Evolutionary conservation across 2,888 invertebrate species (phyloP).

Genomic region (Lithophane socia): DNA sequence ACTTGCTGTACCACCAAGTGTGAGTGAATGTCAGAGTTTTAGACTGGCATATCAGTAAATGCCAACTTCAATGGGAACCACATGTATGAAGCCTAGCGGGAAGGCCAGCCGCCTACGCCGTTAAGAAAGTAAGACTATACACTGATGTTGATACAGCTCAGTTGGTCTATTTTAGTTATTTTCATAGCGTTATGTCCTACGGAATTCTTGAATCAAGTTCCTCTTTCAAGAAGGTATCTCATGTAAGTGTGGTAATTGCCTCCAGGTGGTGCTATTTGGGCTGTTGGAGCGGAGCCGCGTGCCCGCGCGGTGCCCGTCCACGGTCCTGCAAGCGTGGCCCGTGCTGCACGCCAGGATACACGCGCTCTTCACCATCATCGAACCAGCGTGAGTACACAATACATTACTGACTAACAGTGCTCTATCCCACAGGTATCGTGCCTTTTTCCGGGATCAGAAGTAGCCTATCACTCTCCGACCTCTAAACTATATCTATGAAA

Average conservation of each 20-base stretch:
- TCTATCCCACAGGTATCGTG: neutral
- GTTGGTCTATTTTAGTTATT: too few relatives aligned
- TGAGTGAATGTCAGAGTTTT: neutral
- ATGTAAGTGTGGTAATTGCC: neutral
- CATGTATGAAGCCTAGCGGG: too few relatives aligned
- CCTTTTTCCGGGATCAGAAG: neutral
- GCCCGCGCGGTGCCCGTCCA: conserved; percentile 95
- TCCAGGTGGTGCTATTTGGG: conserved; percentile 94
- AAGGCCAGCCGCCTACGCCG: too few relatives aligned
- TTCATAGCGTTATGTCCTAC: too few relatives aligned
- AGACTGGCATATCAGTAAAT: neutral
- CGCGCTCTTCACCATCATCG: conserved; percentile 97
- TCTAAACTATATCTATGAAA: neutral
- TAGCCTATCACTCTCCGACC: too few relatives aligned
- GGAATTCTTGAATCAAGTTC: too few relatives aligned
- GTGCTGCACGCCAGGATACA: conserved; percentile 97
- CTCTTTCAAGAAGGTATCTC: too few relatives aligned
- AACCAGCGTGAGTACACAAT: conserved; percentile 95
- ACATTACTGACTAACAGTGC: neutral
- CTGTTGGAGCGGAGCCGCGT: conserved; percentile 96
- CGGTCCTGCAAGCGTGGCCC: conserved; percentile 98
- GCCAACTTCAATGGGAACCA: too few relatives aligned
- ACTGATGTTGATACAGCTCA: too few relatives aligned
- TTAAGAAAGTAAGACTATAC: too few relatives aligned
- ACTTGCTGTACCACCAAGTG: neutral